Evolutionary conservation across 1,140 invertebrate species (phyloP), one percentile per base, ranked within the genome.

Genomic region (Lanistes nyassanus): DNA sequence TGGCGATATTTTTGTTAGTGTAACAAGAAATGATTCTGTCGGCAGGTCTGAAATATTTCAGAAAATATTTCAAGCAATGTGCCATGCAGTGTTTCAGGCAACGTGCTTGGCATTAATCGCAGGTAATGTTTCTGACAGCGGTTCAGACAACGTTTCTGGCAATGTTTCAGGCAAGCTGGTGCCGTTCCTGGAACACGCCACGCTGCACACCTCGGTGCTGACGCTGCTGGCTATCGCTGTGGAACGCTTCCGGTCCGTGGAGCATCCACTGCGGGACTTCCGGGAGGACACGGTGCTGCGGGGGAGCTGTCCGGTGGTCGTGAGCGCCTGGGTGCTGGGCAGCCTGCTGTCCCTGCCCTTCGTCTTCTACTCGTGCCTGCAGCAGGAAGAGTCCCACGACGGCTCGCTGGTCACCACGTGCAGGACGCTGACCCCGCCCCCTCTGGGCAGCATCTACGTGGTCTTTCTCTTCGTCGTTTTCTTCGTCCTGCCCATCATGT

Each of bases 171-270:
- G 83, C 75, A 82, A 82, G 42, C 36, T 82, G 23, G 74, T 81
- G 3, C 81, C 84, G 16, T 81, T 82, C 51, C 74, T 86, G 5
- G 85, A 86, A 37, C 81, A 82, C 71, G 76, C 76, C 4, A 76
- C 79, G 7, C 70, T 81, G 13, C 81, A 83, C 42, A 82, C 82
- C 1, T 85, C 84, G 11, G 78, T 81, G 9, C 39, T 84, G 34
- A 85, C 82, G 3, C 78, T 85, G 34, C 62, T 84, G 37, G 80
- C 77, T 0, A 82, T 85, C 51, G 83, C 78, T 21, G 76, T 80
- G 36, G 84, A 85, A 53, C 76, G 84, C 19, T 85, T 78, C 74
- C 76, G 77, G 55, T 77, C 81, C 34, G 82, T 86, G 47, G 79
- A 75, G 64, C 68, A 70, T 11, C 82, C 82, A 16, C 58, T 81